Evolutionary conservation across 2,113 vertebrate genomes (phyloP), one percentile per base, ranked within the genome.

Genomic region (Mustela lutreola): DNA sequence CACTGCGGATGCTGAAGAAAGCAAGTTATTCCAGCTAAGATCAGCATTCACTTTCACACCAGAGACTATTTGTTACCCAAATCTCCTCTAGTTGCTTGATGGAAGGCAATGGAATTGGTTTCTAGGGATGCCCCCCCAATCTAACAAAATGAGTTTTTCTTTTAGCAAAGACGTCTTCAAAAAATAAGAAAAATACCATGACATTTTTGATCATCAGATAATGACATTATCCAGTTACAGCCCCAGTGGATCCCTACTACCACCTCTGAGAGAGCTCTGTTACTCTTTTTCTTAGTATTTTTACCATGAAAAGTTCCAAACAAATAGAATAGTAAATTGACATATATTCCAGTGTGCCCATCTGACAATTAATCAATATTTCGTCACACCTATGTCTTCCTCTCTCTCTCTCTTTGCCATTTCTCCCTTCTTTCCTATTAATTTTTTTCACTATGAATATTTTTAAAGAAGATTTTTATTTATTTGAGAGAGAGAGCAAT

Each of bases 1-100:
- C 84, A 80, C 85, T 94, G 98, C 78, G 84, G 86, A 96, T 94
- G 90, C 95, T 97, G 97, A 98, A 94, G 78, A 53, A 85, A 80
- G 81, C 92, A 90, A 97, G 75, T 33, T 88, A 78, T 94, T 96
- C 50, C 48, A 97, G 97, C 71, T 97, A 80, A 91, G 63, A n/a
- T 92, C 95, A 86, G 91, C 81, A 94, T 36, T 95, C 81, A 80
- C 18, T 73, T 92, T 65, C 5, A 53, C 19, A 89, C 45, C 22
- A 6, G 80, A 91, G 87, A 85, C 39, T 22, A 36, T 91, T 22
- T 92, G 63, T 95, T 88, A 90, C 89, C 73, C 67, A 56, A 60
- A 50, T 60, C 63, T 73, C 36, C 21, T 89, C 48, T 53, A 82
- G 9, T 26, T 67, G 53, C 75, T 78, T 93, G 71, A 75, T 42